These are phyloP conservation scores for Neodiprion fabricii DNA, from an alignment of 1,140 invertebrate genomes.

Conservation along the genomic window DNA sequence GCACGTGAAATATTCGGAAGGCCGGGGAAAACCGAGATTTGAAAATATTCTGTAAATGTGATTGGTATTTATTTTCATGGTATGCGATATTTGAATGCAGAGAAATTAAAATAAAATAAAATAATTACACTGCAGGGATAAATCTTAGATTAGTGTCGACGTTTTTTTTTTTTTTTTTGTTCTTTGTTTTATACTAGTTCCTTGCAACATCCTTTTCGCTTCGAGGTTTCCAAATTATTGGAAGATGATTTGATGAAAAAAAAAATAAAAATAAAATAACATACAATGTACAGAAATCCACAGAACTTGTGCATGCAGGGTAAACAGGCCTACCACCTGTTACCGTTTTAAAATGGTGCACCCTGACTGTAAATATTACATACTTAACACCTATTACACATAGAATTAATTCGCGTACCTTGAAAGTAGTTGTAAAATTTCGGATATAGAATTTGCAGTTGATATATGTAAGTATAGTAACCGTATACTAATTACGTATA, in stretches of 20 bases:
- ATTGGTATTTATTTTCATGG: not conserved
- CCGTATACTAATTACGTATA: not conserved
- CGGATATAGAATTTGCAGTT: not conserved
- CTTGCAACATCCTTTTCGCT: not conserved
- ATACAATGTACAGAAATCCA: too few species aligned
- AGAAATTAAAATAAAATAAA: too few species aligned
- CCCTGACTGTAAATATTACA: constrained; percentile 3
- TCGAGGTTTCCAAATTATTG: too few species aligned
- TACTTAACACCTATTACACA: not conserved
- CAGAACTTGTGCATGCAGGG: too few species aligned
- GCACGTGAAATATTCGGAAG: not conserved
- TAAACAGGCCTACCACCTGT: too few species aligned
- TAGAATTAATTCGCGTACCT: constrained; percentile 42
- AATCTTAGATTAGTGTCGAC: not conserved
- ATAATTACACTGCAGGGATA: not conserved
- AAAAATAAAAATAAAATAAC: too few species aligned
- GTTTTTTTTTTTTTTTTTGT: not conserved
- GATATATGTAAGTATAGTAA: not conserved
- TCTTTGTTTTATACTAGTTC: not conserved
- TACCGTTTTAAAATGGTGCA: not conserved
- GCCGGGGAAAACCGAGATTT: not conserved
- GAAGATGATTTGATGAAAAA: too few species aligned
- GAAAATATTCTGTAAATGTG: too few species aligned
- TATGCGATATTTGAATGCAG: not conserved
- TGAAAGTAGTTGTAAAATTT: constrained; percentile 40